A percentile compares a stretch with the other conserved stretches of the same genome.
These are phyloP conservation scores for Melanostoma scalare DNA, from an alignment of 2,888 invertebrate species.

Conservation along the genomic window DNA sequence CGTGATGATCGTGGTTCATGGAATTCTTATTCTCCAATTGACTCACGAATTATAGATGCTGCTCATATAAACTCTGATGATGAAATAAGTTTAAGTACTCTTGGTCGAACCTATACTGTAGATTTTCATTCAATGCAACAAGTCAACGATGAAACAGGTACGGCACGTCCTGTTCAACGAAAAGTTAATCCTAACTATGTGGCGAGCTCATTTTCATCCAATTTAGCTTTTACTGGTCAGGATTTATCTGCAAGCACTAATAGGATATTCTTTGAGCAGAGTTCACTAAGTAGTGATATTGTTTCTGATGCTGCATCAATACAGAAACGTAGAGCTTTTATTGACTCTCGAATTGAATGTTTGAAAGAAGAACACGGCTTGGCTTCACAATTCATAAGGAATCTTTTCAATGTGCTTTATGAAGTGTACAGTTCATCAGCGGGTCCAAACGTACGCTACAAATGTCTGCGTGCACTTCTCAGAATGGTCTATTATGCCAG, in stretches of 20 bases:
- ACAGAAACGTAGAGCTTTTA: slow-evolving; percentile 17
- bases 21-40: slow-evolving; percentile 96
- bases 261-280: slow-evolving; percentile 49
- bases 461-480: slow-evolving; percentile 96
- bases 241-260: slow-evolving; percentile 77
- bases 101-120: slow-evolving; percentile 96
- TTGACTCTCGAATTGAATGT: slow-evolving; percentile 87
- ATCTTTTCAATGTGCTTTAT: slow-evolving; percentile 96
- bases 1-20: slow-evolving; percentile 96
- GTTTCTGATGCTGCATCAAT: slow-evolving; percentile 64
- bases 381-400: slow-evolving; percentile 88
- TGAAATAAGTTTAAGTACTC: slow-evolving; percentile 95
- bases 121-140: slow-evolving; percentile 99
- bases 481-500: slow-evolving; percentile 98
- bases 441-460: slow-evolving; percentile 98
- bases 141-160: slow-evolving; percentile 98
- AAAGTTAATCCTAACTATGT: slow-evolving; percentile 86
- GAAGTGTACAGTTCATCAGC: slow-evolving; percentile 99
- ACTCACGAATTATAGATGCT: slow-evolving; percentile 96
- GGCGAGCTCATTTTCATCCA: slow-evolving; percentile 72
- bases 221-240: slow-evolving; percentile 75
- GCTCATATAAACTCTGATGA: slow-evolving; percentile 97
- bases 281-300: slow-evolving; percentile 34
- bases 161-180: slow-evolving; percentile 94
- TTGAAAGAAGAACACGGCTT: slow-evolving; percentile 88